These are phyloP conservation scores for Thamnaconus septentrionalis DNA, from an alignment of 2,113 vertebrate species.

Conservation along the genomic window DNA sequence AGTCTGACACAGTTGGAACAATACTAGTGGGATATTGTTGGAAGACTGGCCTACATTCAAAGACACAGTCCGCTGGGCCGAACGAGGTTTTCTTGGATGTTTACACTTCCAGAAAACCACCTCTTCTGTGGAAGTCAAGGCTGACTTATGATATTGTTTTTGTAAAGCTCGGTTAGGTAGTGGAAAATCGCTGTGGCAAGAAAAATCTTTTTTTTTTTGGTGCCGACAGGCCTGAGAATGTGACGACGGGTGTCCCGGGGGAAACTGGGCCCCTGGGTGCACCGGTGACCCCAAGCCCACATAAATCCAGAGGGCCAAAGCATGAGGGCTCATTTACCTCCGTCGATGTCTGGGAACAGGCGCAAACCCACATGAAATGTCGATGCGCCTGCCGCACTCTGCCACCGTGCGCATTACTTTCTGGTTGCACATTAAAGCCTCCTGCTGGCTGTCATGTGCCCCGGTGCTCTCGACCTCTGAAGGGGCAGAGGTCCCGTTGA, in stretches of 20 bases:
- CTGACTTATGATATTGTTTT: slow-evolving; percentile 18
- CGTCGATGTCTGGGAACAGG: slow-evolving; percentile 51
- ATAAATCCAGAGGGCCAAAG: slow-evolving; percentile 33
- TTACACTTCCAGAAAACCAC: neutral
- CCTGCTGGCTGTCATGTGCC: no score
- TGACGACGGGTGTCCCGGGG: slow-evolving; percentile 30
- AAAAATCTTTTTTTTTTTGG: slow-evolving; percentile 23
- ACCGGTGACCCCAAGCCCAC: slow-evolving; percentile 42
- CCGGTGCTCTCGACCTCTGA: neutral
- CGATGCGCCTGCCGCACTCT: neutral
- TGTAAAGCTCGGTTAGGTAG: slow-evolving; percentile 34
- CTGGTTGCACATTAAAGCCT: no score
- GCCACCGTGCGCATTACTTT: neutral
- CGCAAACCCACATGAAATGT: slow-evolving; percentile 11
- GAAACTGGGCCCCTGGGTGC: slow-evolving; percentile 52
- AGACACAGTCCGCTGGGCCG: neutral
- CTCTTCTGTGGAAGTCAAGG: neutral
- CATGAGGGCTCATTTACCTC: slow-evolving; percentile 39
- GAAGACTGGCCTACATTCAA: slow-evolving; percentile 30
- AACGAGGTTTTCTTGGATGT: no score
- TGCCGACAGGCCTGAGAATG: slow-evolving; percentile 61
- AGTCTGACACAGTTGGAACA: slow-evolving; percentile 34
- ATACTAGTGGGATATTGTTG: neutral
- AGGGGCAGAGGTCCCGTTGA: slow-evolving; percentile 3
- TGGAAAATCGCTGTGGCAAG: slow-evolving; percentile 44